Conservation (phyloP, 92 coral and sea anemone species). For the Epizoanthus scotinus region DNA sequence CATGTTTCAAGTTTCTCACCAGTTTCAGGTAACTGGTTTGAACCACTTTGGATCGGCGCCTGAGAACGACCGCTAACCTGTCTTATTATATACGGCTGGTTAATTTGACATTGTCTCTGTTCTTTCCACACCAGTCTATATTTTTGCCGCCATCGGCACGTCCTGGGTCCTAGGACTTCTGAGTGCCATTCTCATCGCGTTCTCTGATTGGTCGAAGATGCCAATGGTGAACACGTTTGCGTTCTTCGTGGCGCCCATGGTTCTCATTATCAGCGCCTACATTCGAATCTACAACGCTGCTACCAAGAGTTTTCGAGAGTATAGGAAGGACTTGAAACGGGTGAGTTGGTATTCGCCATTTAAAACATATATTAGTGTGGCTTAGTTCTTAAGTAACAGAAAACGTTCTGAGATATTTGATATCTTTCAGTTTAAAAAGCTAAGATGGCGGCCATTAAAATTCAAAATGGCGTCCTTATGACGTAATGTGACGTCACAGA, state of each 20-base stretch:
- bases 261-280: constrained; percentile 68
- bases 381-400: too few species aligned
- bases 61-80: too few species aligned
- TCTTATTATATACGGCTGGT: too few species aligned
- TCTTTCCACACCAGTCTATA: constrained; percentile 43
- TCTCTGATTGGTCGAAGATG: constrained; percentile 48
- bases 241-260: constrained; percentile 70
- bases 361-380: background rate
- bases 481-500: too few species aligned
- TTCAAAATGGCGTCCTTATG: too few species aligned
- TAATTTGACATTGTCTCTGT: background rate
- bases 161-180: constrained; percentile 74
- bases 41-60: too few species aligned
- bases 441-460: too few species aligned
- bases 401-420: too few species aligned
- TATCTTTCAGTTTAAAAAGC: too few species aligned
- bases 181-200: constrained; percentile 49
- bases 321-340: constrained; percentile 65
- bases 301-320: constrained; percentile 65
- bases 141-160: constrained; percentile 58
- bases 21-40: too few species aligned
- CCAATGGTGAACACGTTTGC: constrained; percentile 50
- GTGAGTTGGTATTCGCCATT: constrained; percentile 15
- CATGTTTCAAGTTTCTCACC: too few species aligned
- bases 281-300: constrained; percentile 68